A percentile compares a stretch with the other conserved stretches of the same genome.
phyloP scores from a whole-genome alignment of 2,888 invertebrate species.

The Orchesella flavescens region DNA sequence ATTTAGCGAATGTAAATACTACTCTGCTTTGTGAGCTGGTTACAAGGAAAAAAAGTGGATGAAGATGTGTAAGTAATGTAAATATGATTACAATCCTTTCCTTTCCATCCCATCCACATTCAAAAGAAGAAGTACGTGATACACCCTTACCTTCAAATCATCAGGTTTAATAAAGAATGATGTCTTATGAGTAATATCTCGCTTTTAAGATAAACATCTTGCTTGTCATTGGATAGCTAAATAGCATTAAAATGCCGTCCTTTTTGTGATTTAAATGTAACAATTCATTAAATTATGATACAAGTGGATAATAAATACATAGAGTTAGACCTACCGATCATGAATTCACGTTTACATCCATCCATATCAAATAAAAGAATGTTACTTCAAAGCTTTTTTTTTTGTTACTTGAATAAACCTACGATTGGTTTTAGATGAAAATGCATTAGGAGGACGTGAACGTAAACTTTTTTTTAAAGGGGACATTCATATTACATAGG shows the following conservation, averaged over 20 bases:
- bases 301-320: slow-evolving; percentile 46
- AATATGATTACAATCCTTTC: slow-evolving; percentile 4
- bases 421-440: too few relatives aligned
- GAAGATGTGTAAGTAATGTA: slow-evolving; percentile 15
- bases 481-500: too few relatives aligned
- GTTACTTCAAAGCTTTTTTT: too few relatives aligned
- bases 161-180: not conserved
- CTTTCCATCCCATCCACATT: not conserved
- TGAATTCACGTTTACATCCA: slow-evolving; percentile 14
- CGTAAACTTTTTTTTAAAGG: too few relatives aligned
- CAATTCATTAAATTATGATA: slow-evolving; percentile 58
- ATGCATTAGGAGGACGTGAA: too few relatives aligned
- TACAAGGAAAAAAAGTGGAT: not conserved
- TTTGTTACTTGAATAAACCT: too few relatives aligned
- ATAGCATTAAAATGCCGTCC: slow-evolving; percentile 52
- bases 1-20: slow-evolving; percentile 36
- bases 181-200: not conserved
- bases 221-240: slow-evolving; percentile 49
- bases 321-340: slow-evolving; percentile 33
- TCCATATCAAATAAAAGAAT: too few relatives aligned
- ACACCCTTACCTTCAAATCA: slow-evolving; percentile 34
- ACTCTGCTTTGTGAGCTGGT: not conserved
- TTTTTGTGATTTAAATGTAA: slow-evolving; percentile 56
- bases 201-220: slow-evolving; percentile 54
- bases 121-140: slow-evolving; percentile 31